Base-by-base conservation (phyloP, 2,888 invertebrate species). In the Aphodius sticticus region DNA sequence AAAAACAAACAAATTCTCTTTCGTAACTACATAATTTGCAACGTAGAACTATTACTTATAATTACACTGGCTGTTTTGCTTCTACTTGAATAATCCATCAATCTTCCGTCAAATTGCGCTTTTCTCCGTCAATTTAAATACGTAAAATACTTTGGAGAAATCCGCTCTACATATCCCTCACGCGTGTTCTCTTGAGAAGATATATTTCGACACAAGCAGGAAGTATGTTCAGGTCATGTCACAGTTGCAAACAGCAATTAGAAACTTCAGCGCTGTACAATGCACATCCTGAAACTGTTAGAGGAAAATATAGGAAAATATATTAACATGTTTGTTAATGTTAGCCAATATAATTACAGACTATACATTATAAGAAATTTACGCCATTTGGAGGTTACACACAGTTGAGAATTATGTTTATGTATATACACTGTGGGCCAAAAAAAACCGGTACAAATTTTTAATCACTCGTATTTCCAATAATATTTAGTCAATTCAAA, bases 1-100 rank as follows among this genome's bases (percentile, higher is more conserved):
- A 53, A 53, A 53, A 53, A 53, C 12, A 53, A 53, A 53, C 53
- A 53, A 53, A 53, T 26, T 53, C 53, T 53, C 53, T 53, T 53
- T 53, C 53, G 53, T 53, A 53, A 53, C 53, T 53, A 53, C 53
- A 53, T 53, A 53, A 53, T 53, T 53, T 53, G 53, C 53, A 53
- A 53, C 53, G 53, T 1, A 53, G 53, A 53, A 53, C 53, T 53
- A 53, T 53, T 53, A 53, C 53, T 53, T 12, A 53, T 53, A 53
- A 53, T 53, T 53, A 53, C 53, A 53, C 12, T 53, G 53, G 53
- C 53, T 53, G 53, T 53, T 53, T 53, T 53, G 53, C 4, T 53
- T 53, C 53, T 9, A 53, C 53, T 53, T 53, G 53, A 53, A 53
- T 53, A 53, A 7, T 53, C 53, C 12, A 53, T 53, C 53, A 53